Percentiles rank a stretch among this genome's conserved stretches.
These are phyloP conservation scores for Anas georgica DNA, from an alignment of 2,797 vertebrate species.

Conservation along the genomic window DNA sequence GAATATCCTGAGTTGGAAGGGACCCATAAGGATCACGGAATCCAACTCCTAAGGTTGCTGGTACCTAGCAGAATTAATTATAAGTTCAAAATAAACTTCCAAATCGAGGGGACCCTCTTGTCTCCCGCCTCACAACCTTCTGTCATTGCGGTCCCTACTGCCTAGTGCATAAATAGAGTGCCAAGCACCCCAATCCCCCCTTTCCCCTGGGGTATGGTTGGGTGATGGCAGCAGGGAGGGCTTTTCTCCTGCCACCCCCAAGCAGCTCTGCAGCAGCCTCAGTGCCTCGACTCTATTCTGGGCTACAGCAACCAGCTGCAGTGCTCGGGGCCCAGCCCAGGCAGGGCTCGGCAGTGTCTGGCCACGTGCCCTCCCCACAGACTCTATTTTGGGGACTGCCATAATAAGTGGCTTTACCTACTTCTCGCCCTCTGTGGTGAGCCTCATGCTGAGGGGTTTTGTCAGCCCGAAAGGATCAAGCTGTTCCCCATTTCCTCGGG, in stretches of 20 bases:
- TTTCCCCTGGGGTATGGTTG: neutral
- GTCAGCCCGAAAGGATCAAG: neutral
- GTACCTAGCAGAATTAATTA: neutral
- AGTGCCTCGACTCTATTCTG: neutral
- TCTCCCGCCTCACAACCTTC: neutral
- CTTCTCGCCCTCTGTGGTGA: neutral
- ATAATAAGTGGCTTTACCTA: constrained; percentile 4
- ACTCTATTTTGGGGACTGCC: neutral
- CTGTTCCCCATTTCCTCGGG: neutral
- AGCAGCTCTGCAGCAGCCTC: neutral
- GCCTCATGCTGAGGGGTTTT: neutral
- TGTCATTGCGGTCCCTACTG: neutral
- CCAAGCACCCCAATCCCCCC: fast-evolving
- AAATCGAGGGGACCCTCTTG: neutral
- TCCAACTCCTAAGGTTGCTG: neutral
- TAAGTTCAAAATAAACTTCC: neutral
- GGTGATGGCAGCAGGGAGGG: neutral
- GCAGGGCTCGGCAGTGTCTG: neutral
- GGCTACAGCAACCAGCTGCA: neutral
- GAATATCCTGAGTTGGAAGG: too few relatives aligned
- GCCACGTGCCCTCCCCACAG: neutral
- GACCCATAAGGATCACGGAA: too few relatives aligned
- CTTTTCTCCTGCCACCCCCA: neutral
- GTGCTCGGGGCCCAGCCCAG: neutral
- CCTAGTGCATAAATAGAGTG: neutral